phyloP scores from a whole-genome alignment of 2,888 invertebrate genomes.

The Timema podura region DNA sequence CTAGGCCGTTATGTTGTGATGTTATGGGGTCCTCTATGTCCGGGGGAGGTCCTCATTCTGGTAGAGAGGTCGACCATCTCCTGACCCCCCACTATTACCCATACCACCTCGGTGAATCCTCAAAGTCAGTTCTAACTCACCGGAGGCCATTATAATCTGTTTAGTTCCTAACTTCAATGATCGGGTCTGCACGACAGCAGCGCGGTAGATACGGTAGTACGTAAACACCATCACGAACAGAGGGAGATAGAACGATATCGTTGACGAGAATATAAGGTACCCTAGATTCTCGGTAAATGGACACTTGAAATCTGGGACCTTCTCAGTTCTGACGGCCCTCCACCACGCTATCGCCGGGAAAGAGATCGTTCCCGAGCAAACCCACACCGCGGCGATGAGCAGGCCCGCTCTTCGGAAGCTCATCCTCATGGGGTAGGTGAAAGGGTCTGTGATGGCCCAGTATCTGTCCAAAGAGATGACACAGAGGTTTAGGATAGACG shows the following conservation, averaged over 20 bases:
- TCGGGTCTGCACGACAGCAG: constrained; percentile 87
- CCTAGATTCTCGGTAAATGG: constrained; percentile 95
- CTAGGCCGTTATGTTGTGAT: constrained; percentile 69
- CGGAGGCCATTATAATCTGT: constrained; percentile 78
- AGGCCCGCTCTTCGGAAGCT: constrained; percentile 80
- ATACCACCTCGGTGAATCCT: constrained; percentile 88
- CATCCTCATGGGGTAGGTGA: constrained; percentile 95
- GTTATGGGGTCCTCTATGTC: constrained; percentile 62
- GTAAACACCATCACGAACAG: constrained; percentile 97
- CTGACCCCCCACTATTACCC: constrained; percentile 50
- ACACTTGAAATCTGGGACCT: constrained; percentile 80
- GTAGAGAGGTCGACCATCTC: constrained; percentile 30
- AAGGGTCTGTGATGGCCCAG: constrained; percentile 98
- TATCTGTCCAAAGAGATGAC: constrained; percentile 95
- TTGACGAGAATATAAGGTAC: constrained; percentile 95
- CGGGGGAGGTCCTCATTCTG: constrained; percentile 41
- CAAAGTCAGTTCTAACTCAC: constrained; percentile 81
- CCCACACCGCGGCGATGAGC: constrained; percentile 92
- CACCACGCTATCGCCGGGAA: constrained; percentile 98
- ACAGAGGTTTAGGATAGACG: constrained; percentile 94
- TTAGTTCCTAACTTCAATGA: constrained; percentile 90
- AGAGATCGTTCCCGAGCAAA: constrained; percentile 93
- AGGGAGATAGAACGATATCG: constrained; percentile 96
- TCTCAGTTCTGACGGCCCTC: constrained; percentile 79
- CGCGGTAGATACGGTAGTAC: constrained; percentile 92